A percentile compares a stretch with the other conserved stretches of the same genome.
Conservation (phyloP, 2,113 vertebrate species). For the Gymnorhina tibicen region DNA sequence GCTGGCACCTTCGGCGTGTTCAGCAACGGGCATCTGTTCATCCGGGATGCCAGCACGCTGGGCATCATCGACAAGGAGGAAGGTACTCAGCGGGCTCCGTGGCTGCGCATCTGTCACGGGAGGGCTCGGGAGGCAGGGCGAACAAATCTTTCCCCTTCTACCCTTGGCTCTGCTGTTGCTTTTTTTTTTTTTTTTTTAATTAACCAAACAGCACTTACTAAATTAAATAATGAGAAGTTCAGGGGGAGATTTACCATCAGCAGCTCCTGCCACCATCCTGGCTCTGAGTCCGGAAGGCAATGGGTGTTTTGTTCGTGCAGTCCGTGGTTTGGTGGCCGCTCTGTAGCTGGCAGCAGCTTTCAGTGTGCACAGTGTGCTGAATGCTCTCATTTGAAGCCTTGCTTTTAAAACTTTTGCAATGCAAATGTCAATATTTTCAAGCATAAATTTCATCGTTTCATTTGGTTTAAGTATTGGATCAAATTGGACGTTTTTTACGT, state of each 20-base stretch:
- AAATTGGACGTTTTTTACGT: not conserved
- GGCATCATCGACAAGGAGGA: constrained; percentile 84
- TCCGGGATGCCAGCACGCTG: constrained; percentile 79
- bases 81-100: constrained; percentile 69
- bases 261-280: not conserved
- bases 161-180: not conserved
- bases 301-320: not conserved
- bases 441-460: not conserved
- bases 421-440: not conserved
- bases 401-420: not conserved
- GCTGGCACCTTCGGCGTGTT: constrained; percentile 80
- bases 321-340: not conserved
- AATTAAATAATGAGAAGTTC: not conserved
- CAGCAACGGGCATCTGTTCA: constrained; percentile 79
- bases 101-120: constrained; percentile 10
- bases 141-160: not conserved
- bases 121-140: not conserved
- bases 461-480: not conserved
- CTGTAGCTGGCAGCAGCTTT: not conserved
- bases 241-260: rapidly evolving
- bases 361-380: rapidly evolving
- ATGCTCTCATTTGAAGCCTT: not conserved
- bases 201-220: not conserved
- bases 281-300: not conserved
- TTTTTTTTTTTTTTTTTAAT: not conserved